phyloP scores from a whole-genome alignment of 1,140 invertebrate genomes.

The Aphelenchoides avenae region DNA sequence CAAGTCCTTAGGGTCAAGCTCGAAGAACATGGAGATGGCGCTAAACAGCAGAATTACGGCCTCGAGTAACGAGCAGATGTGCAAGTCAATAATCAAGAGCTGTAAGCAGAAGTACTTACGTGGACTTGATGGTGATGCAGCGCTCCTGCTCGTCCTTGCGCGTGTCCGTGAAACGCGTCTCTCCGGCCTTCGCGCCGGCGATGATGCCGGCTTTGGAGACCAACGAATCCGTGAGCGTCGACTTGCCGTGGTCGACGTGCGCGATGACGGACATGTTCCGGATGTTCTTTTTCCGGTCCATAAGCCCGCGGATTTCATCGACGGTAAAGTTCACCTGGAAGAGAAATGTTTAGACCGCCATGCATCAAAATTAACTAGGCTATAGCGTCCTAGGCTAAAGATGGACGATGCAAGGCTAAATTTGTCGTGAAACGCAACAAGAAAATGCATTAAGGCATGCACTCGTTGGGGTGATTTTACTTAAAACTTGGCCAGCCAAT shows the following conservation, averaged over 20 bases:
- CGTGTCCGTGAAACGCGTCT: conserved; percentile 97
- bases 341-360: no score
- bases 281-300: conserved; percentile 99
- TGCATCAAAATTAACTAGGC: no score
- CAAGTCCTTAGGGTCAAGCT: conserved; percentile 80
- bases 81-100: conserved; percentile 6
- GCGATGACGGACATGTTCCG: conserved; percentile 99
- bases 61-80: neutral
- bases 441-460: no score
- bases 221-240: conserved; percentile 95
- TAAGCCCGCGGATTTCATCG: conserved; percentile 97
- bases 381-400: no score
- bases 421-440: no score
- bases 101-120: conserved; percentile 69
- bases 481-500: no score
- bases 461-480: no score
- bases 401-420: no score
- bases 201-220: conserved; percentile 99
- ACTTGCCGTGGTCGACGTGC: conserved; percentile 99
- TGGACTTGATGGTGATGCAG: conserved; percentile 99
- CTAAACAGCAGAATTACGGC: conserved; percentile 62
- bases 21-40: conserved; percentile 97
- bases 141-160: conserved; percentile 98
- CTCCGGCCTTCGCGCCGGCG: conserved; percentile 92
- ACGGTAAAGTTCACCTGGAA: conserved; percentile 99